Evolutionary conservation across 2,888 invertebrate genomes (phyloP).

Genomic region (Lasioglossum morio): DNA sequence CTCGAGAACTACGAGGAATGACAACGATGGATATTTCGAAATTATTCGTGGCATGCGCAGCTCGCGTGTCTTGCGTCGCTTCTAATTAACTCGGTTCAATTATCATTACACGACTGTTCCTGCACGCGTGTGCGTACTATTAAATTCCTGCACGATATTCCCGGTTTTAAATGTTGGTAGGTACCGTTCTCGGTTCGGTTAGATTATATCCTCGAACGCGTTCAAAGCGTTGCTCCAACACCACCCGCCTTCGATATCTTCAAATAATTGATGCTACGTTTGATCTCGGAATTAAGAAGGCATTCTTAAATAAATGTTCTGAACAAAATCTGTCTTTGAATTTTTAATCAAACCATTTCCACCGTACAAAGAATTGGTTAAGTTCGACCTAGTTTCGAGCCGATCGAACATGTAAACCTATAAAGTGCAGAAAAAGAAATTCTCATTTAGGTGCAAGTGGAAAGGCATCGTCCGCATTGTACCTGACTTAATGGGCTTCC

Average conservation of each 20-base stretch:
- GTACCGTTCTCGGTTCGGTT: conserved; percentile 19
- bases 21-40: conserved; percentile 43
- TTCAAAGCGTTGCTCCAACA: not conserved
- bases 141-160: conserved; percentile 54
- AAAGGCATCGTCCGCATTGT: conserved; percentile 27
- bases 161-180: not conserved
- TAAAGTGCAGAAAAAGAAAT: not conserved
- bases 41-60: conserved; percentile 72
- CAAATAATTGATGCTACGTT: not conserved
- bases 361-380: not conserved
- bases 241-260: not conserved
- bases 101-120: conserved; percentile 67
- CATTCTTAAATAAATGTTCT: not conserved
- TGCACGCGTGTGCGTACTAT: conserved; percentile 53
- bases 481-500: conserved; percentile 81
- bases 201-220: too few relatives aligned
- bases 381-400: not conserved
- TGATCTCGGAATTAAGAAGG: not conserved
- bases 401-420: not conserved
- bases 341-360: not conserved
- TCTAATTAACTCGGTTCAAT: conserved; percentile 78
- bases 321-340: not conserved
- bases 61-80: conserved; percentile 78
- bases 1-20: conserved; percentile 11
- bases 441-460: conserved; percentile 7